These are phyloP conservation scores for Carcharodon carcharias DNA, from an alignment of 2,797 vertebrate species.

Conservation along the genomic window DNA sequence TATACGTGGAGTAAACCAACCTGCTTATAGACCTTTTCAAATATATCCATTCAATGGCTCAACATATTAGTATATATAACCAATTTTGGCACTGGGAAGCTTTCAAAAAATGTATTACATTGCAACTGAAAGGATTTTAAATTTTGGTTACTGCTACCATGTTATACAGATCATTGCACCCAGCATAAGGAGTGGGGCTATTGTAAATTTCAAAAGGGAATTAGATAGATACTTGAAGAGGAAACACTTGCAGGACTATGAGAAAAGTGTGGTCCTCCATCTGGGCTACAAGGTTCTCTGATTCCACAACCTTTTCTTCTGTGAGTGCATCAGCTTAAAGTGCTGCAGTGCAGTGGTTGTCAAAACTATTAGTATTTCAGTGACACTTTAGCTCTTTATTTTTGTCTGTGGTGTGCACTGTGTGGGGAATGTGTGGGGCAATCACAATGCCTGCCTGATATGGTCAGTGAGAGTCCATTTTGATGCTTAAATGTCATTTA, in stretches of 20 bases:
- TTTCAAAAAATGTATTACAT: neutral
- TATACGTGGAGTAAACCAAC: neutral
- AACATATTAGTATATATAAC: neutral
- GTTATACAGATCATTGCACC: too few relatives aligned
- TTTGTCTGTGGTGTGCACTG: too few relatives aligned
- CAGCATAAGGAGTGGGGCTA: too few relatives aligned
- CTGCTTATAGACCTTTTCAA: neutral
- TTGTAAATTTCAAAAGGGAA: neutral
- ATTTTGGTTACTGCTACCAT: neutral
- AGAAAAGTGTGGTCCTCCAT: too few relatives aligned
- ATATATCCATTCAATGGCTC: neutral
- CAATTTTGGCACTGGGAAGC: neutral
- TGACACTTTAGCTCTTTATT: neutral
- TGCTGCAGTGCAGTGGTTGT: neutral
- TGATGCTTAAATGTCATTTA: neutral
- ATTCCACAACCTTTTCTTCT: neutral
- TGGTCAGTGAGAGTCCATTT: neutral
- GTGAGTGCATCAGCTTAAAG: neutral
- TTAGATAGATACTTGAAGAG: neutral
- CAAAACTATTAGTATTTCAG: neutral
- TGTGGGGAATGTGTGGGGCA: too few relatives aligned
- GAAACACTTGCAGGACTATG: neutral
- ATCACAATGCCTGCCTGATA: too few relatives aligned
- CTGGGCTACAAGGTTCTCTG: neutral
- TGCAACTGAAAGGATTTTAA: neutral